Evolutionary conservation across 2,888 invertebrate species (phyloP), one percentile per base, ranked within the genome.

Genomic region (Tryphoninae sp.): DNA sequence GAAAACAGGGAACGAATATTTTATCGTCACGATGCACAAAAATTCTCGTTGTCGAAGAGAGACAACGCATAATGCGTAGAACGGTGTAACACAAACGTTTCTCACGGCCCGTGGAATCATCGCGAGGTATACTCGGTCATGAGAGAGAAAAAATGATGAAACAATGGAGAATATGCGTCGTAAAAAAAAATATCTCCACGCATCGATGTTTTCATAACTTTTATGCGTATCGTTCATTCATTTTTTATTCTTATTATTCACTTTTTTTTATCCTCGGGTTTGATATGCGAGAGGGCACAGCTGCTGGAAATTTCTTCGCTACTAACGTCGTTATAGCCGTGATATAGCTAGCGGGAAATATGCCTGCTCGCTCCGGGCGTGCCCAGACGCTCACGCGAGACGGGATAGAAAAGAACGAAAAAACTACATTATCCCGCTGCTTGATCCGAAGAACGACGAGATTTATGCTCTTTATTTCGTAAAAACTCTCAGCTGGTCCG

Each of bases 391-490:
- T n/a, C 55, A 55, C n/a, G 8, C 8, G 8, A 19, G 16, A 55
- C 19, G 55, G 7, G 55, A 53, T 19, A 11, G 23, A 45, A 9
- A 23, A 22, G 40, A 45, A 72, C 61, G 72, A 76, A 77, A 73
- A 71, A 78, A 55, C 69, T 74, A 26, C 78, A 74, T 59, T 73
- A 69, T 23, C 59, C 42, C 74, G 59, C 49, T 19, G 58, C 59
- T 58, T 23, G 6, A 2, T 73, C 51, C 33, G 33, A 33, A 65
- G 74, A 45, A 13, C 45, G 45, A 13, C 45, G 68, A 45, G 79
- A 84, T 85, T 85, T 85, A 84, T 83, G 78, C 81, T 77, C 61
- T 83, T 83, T 83, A 83, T 82, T 84, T 75, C 80, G 75, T 72
- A 45, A 62, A 8, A 40, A 19, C 22, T 22, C 11, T 11, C 62